Conservation (phyloP, 2,113 vertebrate genomes). For the Plecotus auritus region DNA sequence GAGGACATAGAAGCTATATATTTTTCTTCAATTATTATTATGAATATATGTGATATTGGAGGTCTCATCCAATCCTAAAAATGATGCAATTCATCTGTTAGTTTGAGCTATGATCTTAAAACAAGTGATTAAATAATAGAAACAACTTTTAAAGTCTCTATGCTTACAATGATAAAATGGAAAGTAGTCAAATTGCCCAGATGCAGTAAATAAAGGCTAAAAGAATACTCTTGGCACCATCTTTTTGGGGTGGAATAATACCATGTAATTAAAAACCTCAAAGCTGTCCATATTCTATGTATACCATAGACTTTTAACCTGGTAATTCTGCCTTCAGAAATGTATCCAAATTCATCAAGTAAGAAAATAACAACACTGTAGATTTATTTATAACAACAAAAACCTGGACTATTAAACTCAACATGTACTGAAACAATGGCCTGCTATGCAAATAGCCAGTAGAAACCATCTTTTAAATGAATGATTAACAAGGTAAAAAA, state of each 20-base stretch:
- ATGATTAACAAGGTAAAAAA: background rate
- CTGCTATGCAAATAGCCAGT: background rate
- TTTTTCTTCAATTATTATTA: background rate
- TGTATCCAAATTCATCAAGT: background rate
- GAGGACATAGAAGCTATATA: background rate
- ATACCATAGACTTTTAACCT: background rate
- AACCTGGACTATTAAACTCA: background rate
- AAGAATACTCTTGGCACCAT: background rate
- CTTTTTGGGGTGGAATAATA: background rate
- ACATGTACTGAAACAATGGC: background rate
- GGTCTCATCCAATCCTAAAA: background rate
- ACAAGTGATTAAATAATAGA: background rate
- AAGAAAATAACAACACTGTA: background rate
- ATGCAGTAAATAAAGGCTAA: background rate
- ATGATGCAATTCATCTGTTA: background rate
- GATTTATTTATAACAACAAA: background rate
- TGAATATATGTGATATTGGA: background rate
- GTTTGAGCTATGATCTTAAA: background rate
- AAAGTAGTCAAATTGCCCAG: background rate
- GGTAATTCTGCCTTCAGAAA: background rate
- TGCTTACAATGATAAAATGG: background rate
- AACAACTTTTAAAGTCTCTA: background rate
- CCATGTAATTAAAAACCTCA: background rate
- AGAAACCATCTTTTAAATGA: constrained; percentile 7
- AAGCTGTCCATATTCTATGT: background rate